A percentile compares a stretch with the other conserved stretches of the same genome.
These are phyloP conservation scores for Turdus rufiventris DNA, from an alignment of 2,113 vertebrate genomes.

Conservation along the genomic window DNA sequence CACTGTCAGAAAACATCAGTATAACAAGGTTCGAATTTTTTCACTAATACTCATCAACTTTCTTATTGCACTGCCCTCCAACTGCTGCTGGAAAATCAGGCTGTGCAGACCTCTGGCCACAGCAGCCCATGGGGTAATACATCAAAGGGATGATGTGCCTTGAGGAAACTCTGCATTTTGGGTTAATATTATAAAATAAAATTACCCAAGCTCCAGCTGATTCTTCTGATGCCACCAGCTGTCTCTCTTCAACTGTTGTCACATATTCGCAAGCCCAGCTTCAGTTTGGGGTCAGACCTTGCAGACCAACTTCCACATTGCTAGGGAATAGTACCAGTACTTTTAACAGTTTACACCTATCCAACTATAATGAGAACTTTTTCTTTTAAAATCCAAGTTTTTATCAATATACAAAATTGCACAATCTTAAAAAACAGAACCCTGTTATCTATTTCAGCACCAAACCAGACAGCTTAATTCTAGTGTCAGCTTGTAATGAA, in stretches of 20 bases:
- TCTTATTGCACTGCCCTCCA: accelerated
- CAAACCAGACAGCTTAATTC: background rate
- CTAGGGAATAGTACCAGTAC: background rate
- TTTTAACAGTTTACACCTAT: background rate
- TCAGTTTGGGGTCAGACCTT: background rate
- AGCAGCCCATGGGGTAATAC: background rate
- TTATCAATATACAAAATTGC: background rate
- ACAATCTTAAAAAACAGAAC: background rate
- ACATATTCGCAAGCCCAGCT: background rate
- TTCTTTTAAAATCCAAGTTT: background rate
- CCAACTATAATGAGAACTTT: background rate
- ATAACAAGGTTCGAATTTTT: background rate
- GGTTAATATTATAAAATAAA: background rate
- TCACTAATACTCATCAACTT: background rate
- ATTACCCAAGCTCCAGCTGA: background rate
- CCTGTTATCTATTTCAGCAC: background rate
- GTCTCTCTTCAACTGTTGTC: background rate
- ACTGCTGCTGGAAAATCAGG: background rate
- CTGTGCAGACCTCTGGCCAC: background rate
- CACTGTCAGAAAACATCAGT: background rate
- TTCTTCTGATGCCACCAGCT: background rate
- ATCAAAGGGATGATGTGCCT: background rate
- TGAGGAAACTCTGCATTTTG: background rate
- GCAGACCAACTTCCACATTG: background rate
- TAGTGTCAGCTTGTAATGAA: background rate